phyloP scores from a whole-genome alignment of 2,113 vertebrate species.

The Austrofundulus limnaeus region DNA sequence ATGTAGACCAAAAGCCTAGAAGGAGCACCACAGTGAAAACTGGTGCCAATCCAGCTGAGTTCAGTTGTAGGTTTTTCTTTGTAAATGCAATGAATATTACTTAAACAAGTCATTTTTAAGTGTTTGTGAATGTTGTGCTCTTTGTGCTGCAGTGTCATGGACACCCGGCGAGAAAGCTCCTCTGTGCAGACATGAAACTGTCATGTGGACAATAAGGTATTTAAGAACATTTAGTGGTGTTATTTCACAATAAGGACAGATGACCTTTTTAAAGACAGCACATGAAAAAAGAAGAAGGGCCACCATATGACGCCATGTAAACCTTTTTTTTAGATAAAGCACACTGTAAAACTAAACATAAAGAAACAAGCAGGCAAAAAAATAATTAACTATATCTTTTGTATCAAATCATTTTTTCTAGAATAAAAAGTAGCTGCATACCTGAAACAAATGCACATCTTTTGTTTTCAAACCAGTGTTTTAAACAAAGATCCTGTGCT shows the following conservation, averaged over 20 bases:
- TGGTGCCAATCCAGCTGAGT: constrained; percentile 15
- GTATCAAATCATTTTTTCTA: too few species aligned
- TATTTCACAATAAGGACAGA: neutral
- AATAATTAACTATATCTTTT: too few species aligned
- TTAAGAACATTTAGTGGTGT: neutral
- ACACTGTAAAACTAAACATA: too few species aligned
- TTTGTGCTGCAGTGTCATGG: constrained; percentile 60
- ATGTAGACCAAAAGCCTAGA: constrained; percentile 45
- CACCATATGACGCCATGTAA: too few species aligned
- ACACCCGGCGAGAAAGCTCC: constrained; percentile 71
- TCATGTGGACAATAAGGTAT: constrained; percentile 55
- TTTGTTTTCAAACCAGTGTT: too few species aligned
- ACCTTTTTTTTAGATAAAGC: too few species aligned
- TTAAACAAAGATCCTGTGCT: too few species aligned
- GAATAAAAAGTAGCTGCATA: too few species aligned
- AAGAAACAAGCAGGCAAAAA: too few species aligned
- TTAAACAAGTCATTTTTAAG: neutral
- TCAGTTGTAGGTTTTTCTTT: constrained; percentile 4
- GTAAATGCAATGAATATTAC: constrained; percentile 1
- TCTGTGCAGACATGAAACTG: constrained; percentile 56
- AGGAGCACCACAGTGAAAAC: neutral
- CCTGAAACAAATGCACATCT: too few species aligned
- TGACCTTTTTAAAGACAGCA: neutral
- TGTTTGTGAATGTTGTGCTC: constrained; percentile 23
- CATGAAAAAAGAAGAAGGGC: too few species aligned